These are phyloP conservation scores for Leptinotarsa peninsularis DNA, from an alignment of 2,888 invertebrate species.

Conservation along the genomic window DNA sequence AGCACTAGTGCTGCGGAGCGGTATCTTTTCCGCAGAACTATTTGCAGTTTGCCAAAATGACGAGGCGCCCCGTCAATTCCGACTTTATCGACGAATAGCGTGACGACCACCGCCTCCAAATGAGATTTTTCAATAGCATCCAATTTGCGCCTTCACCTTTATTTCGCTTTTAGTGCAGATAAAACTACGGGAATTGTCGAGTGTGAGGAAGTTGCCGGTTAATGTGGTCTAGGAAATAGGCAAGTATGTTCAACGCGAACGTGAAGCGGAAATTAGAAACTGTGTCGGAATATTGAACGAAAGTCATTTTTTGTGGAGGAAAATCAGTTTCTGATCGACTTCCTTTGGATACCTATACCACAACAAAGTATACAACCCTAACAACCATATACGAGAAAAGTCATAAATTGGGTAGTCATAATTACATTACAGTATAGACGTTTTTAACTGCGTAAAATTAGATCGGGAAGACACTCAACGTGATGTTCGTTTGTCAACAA, in stretches of 20 bases:
- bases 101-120: slow-evolving; percentile 52
- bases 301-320: too few relatives aligned
- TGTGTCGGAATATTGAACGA: too few relatives aligned
- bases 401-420: too few relatives aligned
- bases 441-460: too few relatives aligned
- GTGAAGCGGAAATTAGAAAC: too few relatives aligned
- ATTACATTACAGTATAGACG: too few relatives aligned
- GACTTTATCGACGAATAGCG: slow-evolving; percentile 54
- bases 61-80: slow-evolving; percentile 52
- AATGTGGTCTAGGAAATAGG: background rate
- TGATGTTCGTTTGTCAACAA: too few relatives aligned
- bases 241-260: background rate
- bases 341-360: too few relatives aligned
- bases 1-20: slow-evolving; percentile 29
- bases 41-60: slow-evolving; percentile 53
- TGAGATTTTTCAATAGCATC: slow-evolving; percentile 60
- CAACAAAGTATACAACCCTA: too few relatives aligned
- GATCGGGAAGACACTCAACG: too few relatives aligned
- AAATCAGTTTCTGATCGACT: too few relatives aligned
- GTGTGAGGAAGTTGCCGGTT: background rate
- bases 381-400: too few relatives aligned
- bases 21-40: slow-evolving; percentile 49
- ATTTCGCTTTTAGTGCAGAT: slow-evolving; percentile 43
- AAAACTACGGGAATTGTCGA: slow-evolving; percentile 11
- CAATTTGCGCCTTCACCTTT: slow-evolving; percentile 59